Percentiles rank a stretch among this genome's conserved stretches.
Conservation (phyloP, 2,797 vertebrate genomes). For the Siniperca scherzeri region DNA sequence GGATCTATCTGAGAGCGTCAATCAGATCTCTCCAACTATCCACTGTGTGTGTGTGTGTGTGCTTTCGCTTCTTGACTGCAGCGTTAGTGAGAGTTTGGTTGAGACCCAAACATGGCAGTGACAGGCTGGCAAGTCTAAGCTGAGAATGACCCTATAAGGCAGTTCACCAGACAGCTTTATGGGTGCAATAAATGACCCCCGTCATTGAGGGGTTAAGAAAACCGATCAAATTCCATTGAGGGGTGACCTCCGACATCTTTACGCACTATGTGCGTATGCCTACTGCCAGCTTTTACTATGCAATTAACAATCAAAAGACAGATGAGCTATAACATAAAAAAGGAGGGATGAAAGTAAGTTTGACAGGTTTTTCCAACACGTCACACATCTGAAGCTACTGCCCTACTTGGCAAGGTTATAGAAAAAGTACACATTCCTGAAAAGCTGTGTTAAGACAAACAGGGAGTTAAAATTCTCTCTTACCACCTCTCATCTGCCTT, state of each 20-base stretch:
- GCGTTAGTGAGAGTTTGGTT: constrained; percentile 57
- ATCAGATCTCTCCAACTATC: constrained; percentile 26
- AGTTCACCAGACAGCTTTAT: constrained; percentile 68
- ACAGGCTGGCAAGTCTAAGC: constrained; percentile 59
- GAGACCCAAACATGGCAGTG: constrained; percentile 74
- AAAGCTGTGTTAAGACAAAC: constrained; percentile 42
- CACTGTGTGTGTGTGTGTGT: not conserved
- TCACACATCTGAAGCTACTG: constrained; percentile 43
- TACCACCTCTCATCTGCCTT: constrained; percentile 62
- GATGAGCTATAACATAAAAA: constrained; percentile 31
- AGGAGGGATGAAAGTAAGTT: constrained; percentile 36
- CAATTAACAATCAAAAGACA: constrained; percentile 45
- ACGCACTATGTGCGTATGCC: not conserved
- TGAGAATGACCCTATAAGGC: constrained; percentile 79
- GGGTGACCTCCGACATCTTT: constrained; percentile 43
- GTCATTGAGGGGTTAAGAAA: constrained; percentile 64
- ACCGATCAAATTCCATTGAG: constrained; percentile 54
- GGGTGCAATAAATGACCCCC: constrained; percentile 59
- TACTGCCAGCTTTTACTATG: constrained; percentile 35
- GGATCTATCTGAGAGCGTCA: constrained; percentile 23
- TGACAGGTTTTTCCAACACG: constrained; percentile 62
- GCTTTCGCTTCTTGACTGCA: constrained; percentile 37
- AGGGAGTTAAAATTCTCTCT: constrained; percentile 52
- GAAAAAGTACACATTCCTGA: constrained; percentile 56
- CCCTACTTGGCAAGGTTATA: constrained; percentile 53